A percentile compares a stretch with the other conserved stretches of the same genome.
phyloP scores from a whole-genome alignment of 2,888 invertebrate species.

The Hedychridium roseum region DNA sequence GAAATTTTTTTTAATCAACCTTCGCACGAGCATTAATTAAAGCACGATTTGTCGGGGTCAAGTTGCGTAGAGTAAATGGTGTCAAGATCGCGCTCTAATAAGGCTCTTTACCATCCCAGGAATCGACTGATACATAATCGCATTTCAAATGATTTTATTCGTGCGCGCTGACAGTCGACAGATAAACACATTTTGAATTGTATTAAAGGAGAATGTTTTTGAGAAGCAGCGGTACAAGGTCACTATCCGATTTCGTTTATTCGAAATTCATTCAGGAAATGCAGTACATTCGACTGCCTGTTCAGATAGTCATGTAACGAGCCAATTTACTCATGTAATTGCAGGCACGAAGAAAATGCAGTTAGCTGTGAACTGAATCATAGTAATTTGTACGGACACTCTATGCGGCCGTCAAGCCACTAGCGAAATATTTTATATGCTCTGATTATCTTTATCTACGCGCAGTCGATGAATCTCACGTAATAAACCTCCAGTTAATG shows the following conservation, averaged over 20 bases:
- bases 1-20: neutral
- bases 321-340: too few relatives aligned
- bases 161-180: too few relatives aligned
- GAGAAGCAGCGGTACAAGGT: neutral
- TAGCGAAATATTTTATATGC: constrained; percentile 21
- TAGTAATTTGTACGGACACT: constrained; percentile 20
- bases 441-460: constrained; percentile 20
- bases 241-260: neutral
- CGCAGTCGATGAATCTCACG: neutral
- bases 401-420: constrained; percentile 6
- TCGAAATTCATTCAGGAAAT: neutral
- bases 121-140: too few relatives aligned
- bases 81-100: constrained; percentile 7
- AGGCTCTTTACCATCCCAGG: too few relatives aligned
- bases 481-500: neutral
- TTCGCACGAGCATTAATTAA: neutral
- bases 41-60: neutral
- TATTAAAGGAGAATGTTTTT: neutral
- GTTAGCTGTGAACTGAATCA: constrained; percentile 16
- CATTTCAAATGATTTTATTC: too few relatives aligned
- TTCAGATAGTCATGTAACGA: too few relatives aligned
- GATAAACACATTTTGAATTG: neutral
- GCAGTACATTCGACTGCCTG: too few relatives aligned
- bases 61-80: neutral
- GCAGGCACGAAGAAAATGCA: neutral